These are phyloP conservation scores for Agapornis canus DNA, from an alignment of 2,797 vertebrate species.

Conservation along the genomic window DNA sequence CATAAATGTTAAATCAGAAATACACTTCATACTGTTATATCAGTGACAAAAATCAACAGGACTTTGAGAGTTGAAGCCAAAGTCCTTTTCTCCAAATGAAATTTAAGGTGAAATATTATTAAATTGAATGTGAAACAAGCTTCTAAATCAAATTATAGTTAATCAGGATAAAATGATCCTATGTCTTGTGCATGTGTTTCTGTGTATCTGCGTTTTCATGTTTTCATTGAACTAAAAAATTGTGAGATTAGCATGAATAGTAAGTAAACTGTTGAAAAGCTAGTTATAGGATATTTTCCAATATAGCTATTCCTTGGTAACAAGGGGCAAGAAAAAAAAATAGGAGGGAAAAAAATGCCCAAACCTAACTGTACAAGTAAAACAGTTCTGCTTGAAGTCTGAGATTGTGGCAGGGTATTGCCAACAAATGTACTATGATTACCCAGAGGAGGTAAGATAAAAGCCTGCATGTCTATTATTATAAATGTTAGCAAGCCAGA, in stretches of 20 bases:
- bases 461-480: background rate
- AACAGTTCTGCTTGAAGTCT: background rate
- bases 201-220: background rate
- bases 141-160: background rate
- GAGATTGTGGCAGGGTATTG: background rate
- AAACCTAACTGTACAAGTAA: background rate
- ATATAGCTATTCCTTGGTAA: background rate
- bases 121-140: background rate
- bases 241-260: background rate
- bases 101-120: background rate
- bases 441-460: background rate
- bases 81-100: background rate
- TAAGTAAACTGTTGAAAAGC: background rate
- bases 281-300: background rate
- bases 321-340: background rate
- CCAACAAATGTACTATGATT: background rate
- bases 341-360: background rate
- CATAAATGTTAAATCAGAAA: background rate
- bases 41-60: constrained; percentile 37
- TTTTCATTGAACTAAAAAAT: constrained; percentile 31
- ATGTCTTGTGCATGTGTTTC: background rate
- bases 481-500: background rate
- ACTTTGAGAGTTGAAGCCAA: background rate
- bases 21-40: background rate
- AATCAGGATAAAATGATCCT: constrained; percentile 12